A percentile compares a stretch with the other conserved stretches of the same genome.
Conservation (phyloP, 2,113 vertebrate genomes). For the Neolamprologus brichardi region DNA sequence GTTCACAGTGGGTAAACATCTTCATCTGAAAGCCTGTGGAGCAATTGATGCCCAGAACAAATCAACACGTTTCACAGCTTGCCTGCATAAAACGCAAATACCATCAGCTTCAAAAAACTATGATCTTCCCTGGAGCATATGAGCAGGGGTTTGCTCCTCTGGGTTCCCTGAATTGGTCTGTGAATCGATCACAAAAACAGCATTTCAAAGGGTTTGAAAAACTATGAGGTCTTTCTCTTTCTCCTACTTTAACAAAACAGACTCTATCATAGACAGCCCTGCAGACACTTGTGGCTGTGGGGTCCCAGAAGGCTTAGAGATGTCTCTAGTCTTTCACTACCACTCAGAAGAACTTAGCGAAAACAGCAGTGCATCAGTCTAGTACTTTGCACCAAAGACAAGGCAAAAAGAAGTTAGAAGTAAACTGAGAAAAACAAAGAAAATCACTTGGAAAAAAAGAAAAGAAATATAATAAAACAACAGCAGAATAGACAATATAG, state of each 20-base stretch:
- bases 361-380: slow-evolving; percentile 30
- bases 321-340: slow-evolving; percentile 36
- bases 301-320: slow-evolving; percentile 40
- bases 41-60: slow-evolving; percentile 54
- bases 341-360: slow-evolving; percentile 7
- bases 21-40: slow-evolving; percentile 53
- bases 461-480: not conserved
- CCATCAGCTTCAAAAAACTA: slow-evolving; percentile 49
- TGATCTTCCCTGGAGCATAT: slow-evolving; percentile 46
- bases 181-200: slow-evolving; percentile 59
- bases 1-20: slow-evolving; percentile 53
- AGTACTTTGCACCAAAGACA: not conserved
- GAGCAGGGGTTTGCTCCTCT: slow-evolving; percentile 42
- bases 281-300: slow-evolving; percentile 54
- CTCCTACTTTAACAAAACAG: slow-evolving; percentile 42
- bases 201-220: slow-evolving; percentile 59
- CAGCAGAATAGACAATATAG: not conserved
- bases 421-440: not conserved
- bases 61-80: slow-evolving; percentile 51
- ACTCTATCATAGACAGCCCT: slow-evolving; percentile 52
- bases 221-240: slow-evolving; percentile 42
- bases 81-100: slow-evolving; percentile 51
- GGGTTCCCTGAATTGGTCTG: slow-evolving; percentile 47
- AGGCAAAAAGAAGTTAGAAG: slow-evolving; percentile 17
- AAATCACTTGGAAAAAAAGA: not conserved